A percentile compares a stretch with the other conserved stretches of the same genome.
These are phyloP conservation scores for Himalopsyche japonica DNA, from an alignment of 2,888 invertebrate species.

Conservation along the genomic window DNA sequence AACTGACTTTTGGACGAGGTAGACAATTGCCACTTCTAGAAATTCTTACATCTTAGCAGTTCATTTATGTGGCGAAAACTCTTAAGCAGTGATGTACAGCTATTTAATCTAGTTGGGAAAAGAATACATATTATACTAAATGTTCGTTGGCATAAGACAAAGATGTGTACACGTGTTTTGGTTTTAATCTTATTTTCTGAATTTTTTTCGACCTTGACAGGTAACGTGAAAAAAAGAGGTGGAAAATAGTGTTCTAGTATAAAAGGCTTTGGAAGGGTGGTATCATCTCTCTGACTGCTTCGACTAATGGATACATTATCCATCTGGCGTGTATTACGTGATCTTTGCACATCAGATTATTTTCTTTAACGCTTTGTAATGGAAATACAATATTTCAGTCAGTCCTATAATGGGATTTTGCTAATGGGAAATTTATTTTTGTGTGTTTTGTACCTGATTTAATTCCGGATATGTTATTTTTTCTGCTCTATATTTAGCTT, in stretches of 20 bases:
- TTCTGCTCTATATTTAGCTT: no score
- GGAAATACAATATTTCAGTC: neutral
- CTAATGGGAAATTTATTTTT: neutral
- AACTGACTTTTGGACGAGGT: no score
- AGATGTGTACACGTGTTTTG: no score
- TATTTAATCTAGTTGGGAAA: no score
- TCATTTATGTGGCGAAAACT: no score
- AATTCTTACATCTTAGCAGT: no score
- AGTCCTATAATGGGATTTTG: neutral
- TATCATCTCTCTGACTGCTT: neutral
- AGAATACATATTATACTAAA: no score
- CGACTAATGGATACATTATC: slow-evolving; percentile 9
- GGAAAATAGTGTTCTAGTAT: neutral
- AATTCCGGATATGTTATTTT: neutral
- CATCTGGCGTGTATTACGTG: slow-evolving; percentile 2
- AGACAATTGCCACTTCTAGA: no score
- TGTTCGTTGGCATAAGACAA: no score
- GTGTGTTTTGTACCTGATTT: neutral
- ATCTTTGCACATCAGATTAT: neutral
- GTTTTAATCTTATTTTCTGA: no score
- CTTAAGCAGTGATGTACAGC: no score
- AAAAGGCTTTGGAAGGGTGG: neutral
- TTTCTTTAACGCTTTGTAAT: neutral
- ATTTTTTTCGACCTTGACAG: no score
- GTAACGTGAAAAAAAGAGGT: neutral